Percentiles rank a stretch among this genome's conserved stretches.
phyloP scores from a whole-genome alignment of 2,797 vertebrate species.

The Halcyon smyrnensis region DNA sequence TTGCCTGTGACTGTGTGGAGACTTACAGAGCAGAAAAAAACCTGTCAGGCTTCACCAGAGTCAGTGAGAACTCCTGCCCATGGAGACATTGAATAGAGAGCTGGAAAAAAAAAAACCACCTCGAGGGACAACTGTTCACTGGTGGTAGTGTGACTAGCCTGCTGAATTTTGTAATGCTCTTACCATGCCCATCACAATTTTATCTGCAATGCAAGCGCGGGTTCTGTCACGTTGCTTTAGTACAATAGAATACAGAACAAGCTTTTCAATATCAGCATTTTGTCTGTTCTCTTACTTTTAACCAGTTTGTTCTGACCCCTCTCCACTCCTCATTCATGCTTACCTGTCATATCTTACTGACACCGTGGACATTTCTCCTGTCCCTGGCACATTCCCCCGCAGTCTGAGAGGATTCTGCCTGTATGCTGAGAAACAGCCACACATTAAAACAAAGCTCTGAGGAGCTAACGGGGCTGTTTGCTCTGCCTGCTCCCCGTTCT shows the following conservation, averaged over 20 bases:
- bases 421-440: neutral
- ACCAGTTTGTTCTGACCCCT: neutral
- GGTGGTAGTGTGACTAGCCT: neutral
- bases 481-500: neutral
- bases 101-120: neutral
- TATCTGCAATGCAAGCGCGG: accelerated
- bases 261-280: neutral
- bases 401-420: neutral
- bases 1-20: neutral
- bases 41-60: neutral
- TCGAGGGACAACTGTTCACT: neutral
- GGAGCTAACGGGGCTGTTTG: neutral
- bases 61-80: neutral
- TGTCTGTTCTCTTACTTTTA: neutral
- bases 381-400: neutral
- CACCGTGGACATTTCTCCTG: neutral
- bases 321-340: neutral
- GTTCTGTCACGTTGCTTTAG: neutral
- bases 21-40: neutral
- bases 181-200: neutral
- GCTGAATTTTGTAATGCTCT: neutral
- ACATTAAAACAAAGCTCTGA: accelerated
- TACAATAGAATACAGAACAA: neutral
- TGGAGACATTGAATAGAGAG: neutral
- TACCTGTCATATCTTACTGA: neutral